Conservation (phyloP, 2,113 vertebrate species). For the Hypomesus transpacificus region DNA sequence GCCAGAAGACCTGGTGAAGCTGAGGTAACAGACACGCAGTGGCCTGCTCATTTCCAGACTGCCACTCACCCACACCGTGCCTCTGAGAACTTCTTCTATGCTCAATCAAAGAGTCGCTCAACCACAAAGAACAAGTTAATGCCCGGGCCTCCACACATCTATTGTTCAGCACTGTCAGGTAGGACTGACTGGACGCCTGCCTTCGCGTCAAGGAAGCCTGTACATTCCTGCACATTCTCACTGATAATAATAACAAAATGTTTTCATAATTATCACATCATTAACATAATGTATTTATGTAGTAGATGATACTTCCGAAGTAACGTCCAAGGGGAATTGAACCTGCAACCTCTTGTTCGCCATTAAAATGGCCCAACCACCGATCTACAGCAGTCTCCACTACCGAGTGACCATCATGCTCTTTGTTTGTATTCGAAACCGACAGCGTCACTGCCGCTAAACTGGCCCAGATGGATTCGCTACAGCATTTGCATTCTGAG, state of each 20-base stretch:
- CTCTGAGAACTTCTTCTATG: conserved; percentile 30
- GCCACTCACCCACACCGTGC: conserved; percentile 4
- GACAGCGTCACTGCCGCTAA: conserved; percentile 47
- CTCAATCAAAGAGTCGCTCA: conserved; percentile 55
- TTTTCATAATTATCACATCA: too few species aligned
- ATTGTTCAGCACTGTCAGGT: conserved; percentile 25
- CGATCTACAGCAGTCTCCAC: too few species aligned
- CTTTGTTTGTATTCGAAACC: conserved; percentile 56
- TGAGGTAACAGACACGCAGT: conserved; percentile 16
- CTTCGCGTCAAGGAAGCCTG: conserved; percentile 13
- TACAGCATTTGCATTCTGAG: conserved; percentile 36
- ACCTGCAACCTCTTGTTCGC: too few species aligned
- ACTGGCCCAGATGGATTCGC: conserved; percentile 52
- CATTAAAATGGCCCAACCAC: too few species aligned
- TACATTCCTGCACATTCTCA: conserved; percentile 44
- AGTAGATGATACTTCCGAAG: too few species aligned
- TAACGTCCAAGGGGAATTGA: too few species aligned
- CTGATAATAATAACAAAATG: not conserved
- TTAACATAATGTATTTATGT: too few species aligned
- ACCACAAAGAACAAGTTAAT: conserved; percentile 48
- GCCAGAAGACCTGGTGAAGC: conserved; percentile 10
- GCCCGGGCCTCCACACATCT: conserved; percentile 20
- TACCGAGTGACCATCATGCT: conserved; percentile 44
- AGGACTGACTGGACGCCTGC: conserved; percentile 20
- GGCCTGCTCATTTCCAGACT: conserved; percentile 19